Evolutionary conservation across 2,888 invertebrate species (phyloP), one percentile per base, ranked within the genome.

Genomic region (Phorcus lineatus): DNA sequence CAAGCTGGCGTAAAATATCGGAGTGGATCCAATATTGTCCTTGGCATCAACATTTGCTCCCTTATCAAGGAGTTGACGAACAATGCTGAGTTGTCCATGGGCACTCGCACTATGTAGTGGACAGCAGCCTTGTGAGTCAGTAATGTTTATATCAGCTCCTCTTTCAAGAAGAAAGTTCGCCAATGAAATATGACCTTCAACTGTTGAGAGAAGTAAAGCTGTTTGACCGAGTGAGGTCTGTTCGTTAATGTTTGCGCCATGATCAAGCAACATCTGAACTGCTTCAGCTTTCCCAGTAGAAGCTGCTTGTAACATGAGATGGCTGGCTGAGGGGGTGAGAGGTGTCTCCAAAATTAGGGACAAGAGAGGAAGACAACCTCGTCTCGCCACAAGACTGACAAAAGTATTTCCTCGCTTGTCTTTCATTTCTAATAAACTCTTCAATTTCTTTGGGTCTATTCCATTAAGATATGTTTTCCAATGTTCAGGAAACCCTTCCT

Each of bases 71-170:
- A 79, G 47, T 9, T 24, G 36, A 7, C n/a, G 36, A 7, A 79
- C 79, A n/a, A 55, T 53, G 16, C 24, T 31, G 3, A 31, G 36
- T 16, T 74, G 74, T 0, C 79, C 74, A 7, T 70, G 28, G 4
- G 36, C 54, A 28, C 74, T 22, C 0, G 95, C 95, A 84, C 95
- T 93, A 90, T 95, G 95, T 78, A 95, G 90, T 0, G 95, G 94
- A 0, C 95, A 94, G 81, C 95, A 95, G 3, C 95, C 95, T 47
- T 94, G 94, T 9, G 92, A 89, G 86, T 95, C 95, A 52, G 93
- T 92, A 9, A 93, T 92, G 86, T 95, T 95, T 0, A 94, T 93
- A 77, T 94, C 92, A 80, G 94, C 94, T 6, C 95, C 95, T 57
- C 94, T 94, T 31, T 94, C 94, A 1, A 95, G 94, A 76, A 95